Conservation (phyloP, 2,888 invertebrate genomes). For the Amphimallon solstitiale region DNA sequence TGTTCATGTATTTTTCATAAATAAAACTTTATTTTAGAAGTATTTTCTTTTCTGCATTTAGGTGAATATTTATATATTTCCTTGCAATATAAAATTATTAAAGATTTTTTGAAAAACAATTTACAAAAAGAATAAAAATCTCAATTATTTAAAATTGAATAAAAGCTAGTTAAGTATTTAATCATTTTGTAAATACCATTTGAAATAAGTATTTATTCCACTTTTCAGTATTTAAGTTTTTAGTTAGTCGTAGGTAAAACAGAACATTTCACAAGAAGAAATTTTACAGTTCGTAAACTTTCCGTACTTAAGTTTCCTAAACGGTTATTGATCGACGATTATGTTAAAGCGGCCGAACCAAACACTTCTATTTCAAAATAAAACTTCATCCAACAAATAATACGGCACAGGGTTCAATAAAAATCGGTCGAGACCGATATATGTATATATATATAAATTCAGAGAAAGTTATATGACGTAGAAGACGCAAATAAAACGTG, state of each 20-base stretch:
- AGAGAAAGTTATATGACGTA: slow-evolving; percentile 9
- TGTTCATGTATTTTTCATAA: too few species aligned
- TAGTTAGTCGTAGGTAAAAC: too few species aligned
- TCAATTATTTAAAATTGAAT: too few species aligned
- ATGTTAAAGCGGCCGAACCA: slow-evolving; percentile 6
- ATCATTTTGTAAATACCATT: not conserved
- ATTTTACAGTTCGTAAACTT: slow-evolving; percentile 20
- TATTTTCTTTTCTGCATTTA: too few species aligned
- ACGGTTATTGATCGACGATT: slow-evolving; percentile 16
- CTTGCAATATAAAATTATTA: too few species aligned
- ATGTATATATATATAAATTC: not conserved
- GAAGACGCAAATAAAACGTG: slow-evolving; percentile 12
- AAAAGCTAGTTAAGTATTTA: too few species aligned
- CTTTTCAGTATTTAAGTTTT: slow-evolving; percentile 3
- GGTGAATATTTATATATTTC: too few species aligned
- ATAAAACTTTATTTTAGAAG: too few species aligned
- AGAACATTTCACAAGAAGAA: slow-evolving; percentile 13
- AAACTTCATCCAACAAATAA: slow-evolving; percentile 16
- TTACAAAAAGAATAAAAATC: not conserved
- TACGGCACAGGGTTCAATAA: not conserved
- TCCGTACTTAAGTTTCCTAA: slow-evolving; percentile 15
- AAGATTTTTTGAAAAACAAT: too few species aligned
- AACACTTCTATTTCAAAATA: slow-evolving; percentile 14
- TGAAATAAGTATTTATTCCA: not conserved
- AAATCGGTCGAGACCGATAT: not conserved